Evolutionary conservation across 2,113 vertebrate genomes (phyloP), one percentile per base, ranked within the genome.

Genomic region (Syngnathoides biaculeatus): DNA sequence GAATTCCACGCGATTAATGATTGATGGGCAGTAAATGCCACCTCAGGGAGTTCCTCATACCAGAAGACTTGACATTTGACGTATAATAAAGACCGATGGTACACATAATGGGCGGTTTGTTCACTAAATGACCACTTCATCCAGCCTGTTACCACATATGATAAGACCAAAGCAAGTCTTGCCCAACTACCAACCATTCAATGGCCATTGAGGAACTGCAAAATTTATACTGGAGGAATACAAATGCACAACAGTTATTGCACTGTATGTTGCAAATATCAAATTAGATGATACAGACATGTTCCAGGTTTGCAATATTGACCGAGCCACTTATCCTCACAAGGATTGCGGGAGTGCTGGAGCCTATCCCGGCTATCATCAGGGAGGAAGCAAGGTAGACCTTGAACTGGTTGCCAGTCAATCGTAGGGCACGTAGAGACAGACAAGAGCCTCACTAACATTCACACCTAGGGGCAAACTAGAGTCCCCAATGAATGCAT

Each of bases 31-130:
- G 22, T 58, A 72, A 58, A 86, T 86, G 71, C 82, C 84, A 72
- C 42, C 55, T 62, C n/a, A 11, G 75, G 84, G 82, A 67, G 82
- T 84, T 79, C 15, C 76, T 71, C 83, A 76, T 76, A 64, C 75
- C 68, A 79, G 61, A 75, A 6, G 2, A 17, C 68, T 58, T 74
- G 68, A 70, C 71, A 73, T 79, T 70, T 77, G 52, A 64, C 30
- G 71, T 8, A 76, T 12, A 62, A 77, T 61, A 60, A 73, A 67
- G 72, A 78, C 64, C 39, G 73, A 75, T 55, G 64, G 13, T 10
- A 10, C 27, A 45, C 40, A 80, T 67, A 83, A 79, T 69, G 17
- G 62, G 24, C 1, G 11, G 22, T 27, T 78, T 72, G 65, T 72
- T 71, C 26, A 13, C 38, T 65, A 35, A 52, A 15, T 65, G 59